Evolutionary conservation across 64 coral and sea anemone genomes (phyloP).

Genomic region (Stylophora pistillata): DNA sequence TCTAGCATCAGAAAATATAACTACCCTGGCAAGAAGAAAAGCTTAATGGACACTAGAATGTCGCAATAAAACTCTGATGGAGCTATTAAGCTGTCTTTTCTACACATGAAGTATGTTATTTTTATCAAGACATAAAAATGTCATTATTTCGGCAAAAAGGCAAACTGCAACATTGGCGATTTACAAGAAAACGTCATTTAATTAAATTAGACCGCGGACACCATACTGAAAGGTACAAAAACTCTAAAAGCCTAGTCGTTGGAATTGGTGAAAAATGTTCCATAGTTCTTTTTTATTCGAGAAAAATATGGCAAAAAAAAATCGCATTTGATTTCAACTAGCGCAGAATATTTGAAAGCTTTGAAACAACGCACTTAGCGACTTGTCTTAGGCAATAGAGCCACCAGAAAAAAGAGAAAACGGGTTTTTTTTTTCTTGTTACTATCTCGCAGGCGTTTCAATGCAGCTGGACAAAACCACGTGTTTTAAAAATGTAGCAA

Average conservation of each 20-base stretch:
- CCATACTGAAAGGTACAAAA: not conserved
- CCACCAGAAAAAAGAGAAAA: slow-evolving; percentile 13
- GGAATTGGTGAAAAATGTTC: too few species aligned
- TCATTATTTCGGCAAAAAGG: slow-evolving; percentile 49
- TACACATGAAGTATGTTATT: slow-evolving; percentile 36
- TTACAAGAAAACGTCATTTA: slow-evolving; percentile 18
- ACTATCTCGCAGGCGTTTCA: slow-evolving; percentile 27
- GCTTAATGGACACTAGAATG: not conserved
- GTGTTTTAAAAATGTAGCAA: slow-evolving; percentile 50
- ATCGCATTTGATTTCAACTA: not conserved
- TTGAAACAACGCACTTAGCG: not conserved
- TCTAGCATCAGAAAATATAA: not conserved
- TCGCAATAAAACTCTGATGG: slow-evolving; percentile 7
- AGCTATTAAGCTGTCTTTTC: not conserved
- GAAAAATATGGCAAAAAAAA: not conserved
- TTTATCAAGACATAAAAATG: slow-evolving; percentile 11
- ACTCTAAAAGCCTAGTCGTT: not conserved
- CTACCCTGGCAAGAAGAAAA: not conserved
- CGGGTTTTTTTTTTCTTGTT: slow-evolving; percentile 19
- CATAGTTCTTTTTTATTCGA: not conserved
- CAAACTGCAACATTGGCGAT: slow-evolving; percentile 13
- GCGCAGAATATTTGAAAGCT: not conserved
- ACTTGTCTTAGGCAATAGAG: not conserved
- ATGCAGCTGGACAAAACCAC: slow-evolving; percentile 40
- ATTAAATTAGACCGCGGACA: slow-evolving; percentile 8